Base-by-base conservation (phyloP, 1,140 invertebrate species). In the Tetramorium alpestre region DNA sequence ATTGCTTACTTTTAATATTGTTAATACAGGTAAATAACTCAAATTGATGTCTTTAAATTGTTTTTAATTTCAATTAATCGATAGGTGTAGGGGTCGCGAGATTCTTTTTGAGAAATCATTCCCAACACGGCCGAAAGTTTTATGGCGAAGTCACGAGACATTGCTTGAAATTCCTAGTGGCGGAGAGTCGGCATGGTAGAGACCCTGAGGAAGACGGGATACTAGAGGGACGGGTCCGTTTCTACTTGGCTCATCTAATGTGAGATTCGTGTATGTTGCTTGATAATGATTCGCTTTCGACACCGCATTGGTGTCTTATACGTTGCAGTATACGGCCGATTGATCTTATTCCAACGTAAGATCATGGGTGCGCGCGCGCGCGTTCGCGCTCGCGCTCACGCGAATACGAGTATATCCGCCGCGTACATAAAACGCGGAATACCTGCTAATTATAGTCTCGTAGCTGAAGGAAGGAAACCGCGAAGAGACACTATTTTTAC, bases 401-500 rank as follows among this genome's bases (percentile, higher is more conserved):
- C 80, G 91, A 89, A 92, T 89, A 91, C 91, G 92, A 91, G 89
- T 92, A 91, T 93, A 92, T 91, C 90, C 54, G 41, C 80, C n/a
- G 65, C 44, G 67, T 87, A 92, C 89, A 64, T 81, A 93, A 93
- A 91, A 93, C 91, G 90, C 91, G 92, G 54, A 92, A 93, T 92
- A 88, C 85, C 88, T 69, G 92, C 93, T 93, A 93, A 93, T 93
- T 93, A 93, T 93, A 93, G 92, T 93, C 88, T 47, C 89, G 78
- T 84, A 92, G 92, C 87, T 90, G 91, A 93, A 93, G 93, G 92
- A 92, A 93, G 92, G 91, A 93, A 93, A 93, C 87, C 89, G 80
- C 87, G 90, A 91, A 90, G 91, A 90, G 91, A 86, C 92, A 93
- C 93, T 93, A 93, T 93, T 93, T 93, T 93, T 93, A 92, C 91